Evolutionary conservation across 2,797 vertebrate genomes (phyloP).

Genomic region (Trachurus trachurus): DNA sequence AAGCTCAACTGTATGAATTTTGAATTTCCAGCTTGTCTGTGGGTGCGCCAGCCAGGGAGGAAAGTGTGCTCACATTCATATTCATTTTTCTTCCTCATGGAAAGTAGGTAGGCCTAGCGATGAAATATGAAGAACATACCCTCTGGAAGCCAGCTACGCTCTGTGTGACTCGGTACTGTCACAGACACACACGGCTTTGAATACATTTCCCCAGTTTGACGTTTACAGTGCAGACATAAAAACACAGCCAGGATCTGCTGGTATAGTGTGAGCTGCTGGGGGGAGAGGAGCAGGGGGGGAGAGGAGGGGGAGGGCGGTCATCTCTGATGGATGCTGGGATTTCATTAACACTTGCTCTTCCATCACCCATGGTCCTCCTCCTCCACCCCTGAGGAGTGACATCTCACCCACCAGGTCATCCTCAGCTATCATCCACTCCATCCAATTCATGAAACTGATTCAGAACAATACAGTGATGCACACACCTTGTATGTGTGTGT

Average conservation of each 20-base stretch:
- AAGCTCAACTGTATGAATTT: too few species aligned
- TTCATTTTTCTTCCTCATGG: too few species aligned
- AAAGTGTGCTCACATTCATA: too few species aligned
- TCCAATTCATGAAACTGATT: background rate
- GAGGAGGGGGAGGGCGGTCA: too few species aligned
- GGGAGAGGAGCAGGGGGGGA: background rate
- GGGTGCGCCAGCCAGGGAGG: too few species aligned
- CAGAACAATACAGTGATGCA: background rate
- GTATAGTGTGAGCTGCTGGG: background rate
- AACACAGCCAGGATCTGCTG: background rate
- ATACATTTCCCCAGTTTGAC: background rate
- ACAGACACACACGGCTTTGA: background rate
- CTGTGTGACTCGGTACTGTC: too few species aligned
- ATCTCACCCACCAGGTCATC: slow-evolving; percentile 17
- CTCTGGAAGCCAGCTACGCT: too few species aligned
- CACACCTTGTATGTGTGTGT: background rate
- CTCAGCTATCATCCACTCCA: background rate
- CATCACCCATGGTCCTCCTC: background rate
- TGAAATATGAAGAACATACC: too few species aligned
- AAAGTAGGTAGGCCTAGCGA: too few species aligned
- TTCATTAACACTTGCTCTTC: slow-evolving; percentile 42
- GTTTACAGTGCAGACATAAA: background rate
- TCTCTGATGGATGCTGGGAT: slow-evolving; percentile 25
- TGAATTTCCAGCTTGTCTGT: too few species aligned
- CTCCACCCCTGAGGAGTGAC: slow-evolving; percentile 13